Percentiles rank a stretch among this genome's conserved stretches.
Evolutionary conservation across 2,113 vertebrate species (phyloP).

Genomic region (Phalacrocorax aristotelis): DNA sequence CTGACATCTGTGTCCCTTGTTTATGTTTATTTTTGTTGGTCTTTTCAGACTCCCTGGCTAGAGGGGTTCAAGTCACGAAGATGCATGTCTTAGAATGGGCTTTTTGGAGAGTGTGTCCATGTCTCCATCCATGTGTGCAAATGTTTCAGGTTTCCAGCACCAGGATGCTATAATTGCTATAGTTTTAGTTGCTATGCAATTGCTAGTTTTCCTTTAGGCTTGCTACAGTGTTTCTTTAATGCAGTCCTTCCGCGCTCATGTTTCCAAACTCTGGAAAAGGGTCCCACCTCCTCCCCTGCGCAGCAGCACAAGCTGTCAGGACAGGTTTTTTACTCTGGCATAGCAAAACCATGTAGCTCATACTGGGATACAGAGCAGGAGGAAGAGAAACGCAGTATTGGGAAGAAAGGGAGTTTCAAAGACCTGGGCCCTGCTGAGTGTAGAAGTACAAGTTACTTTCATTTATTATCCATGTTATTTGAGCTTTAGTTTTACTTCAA

Average conservation of each 20-base stretch:
- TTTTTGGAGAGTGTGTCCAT: background rate
- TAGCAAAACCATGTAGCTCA: background rate
- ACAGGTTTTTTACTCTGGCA: background rate
- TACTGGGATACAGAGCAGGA: background rate
- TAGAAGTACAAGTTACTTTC: slow-evolving; percentile 7
- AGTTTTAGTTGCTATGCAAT: background rate
- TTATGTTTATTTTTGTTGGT: background rate
- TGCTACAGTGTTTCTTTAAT: background rate
- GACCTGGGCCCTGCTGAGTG: background rate
- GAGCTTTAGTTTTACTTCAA: slow-evolving; percentile 24
- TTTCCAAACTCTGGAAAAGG: background rate
- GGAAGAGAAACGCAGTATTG: background rate
- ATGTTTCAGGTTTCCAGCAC: background rate
- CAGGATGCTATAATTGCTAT: background rate
- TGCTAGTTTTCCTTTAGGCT: background rate
- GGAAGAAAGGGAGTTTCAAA: background rate
- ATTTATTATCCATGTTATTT: slow-evolving; percentile 19
- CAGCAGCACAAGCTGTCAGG: background rate
- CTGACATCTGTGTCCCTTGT: background rate
- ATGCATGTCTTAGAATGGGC: background rate
- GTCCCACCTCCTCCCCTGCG: background rate
- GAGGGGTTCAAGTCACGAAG: background rate
- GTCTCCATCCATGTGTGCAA: fast-evolving
- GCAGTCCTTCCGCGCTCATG: background rate
- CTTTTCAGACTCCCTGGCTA: background rate